Evolutionary conservation across 2,113 vertebrate species (phyloP).

Genomic region (Coreoperca whiteheadi): DNA sequence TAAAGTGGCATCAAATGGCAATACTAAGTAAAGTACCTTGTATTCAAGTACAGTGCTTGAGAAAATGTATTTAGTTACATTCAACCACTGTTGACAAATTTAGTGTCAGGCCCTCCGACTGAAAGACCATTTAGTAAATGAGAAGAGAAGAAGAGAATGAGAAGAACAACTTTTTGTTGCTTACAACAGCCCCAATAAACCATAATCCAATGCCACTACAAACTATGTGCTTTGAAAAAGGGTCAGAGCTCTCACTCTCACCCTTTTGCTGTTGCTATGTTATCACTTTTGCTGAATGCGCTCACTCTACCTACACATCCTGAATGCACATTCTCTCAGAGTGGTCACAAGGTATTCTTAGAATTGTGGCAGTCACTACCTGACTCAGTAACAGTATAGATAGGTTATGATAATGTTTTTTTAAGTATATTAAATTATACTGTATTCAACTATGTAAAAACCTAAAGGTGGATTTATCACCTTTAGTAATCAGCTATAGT

Average conservation of each 20-base stretch:
- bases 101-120: neutral
- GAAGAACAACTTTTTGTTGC: no score
- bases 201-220: neutral
- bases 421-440: neutral
- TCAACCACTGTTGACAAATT: neutral
- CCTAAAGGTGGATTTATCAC: neutral
- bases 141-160: no score
- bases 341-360: constrained; percentile 40
- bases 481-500: neutral
- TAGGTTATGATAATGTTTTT: neutral
- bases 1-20: no score
- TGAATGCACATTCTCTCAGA: constrained; percentile 31
- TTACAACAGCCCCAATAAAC: no score
- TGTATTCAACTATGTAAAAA: neutral
- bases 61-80: neutral
- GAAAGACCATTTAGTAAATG: neutral
- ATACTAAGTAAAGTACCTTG: no score
- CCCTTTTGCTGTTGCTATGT: constrained; percentile 43
- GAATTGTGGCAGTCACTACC: constrained; percentile 38
- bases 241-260: constrained; percentile 21
- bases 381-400: constrained; percentile 4
- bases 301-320: constrained; percentile 51
- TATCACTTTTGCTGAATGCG: constrained; percentile 16
- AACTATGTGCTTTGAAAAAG: neutral
- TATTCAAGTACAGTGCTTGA: neutral